Conservation (phyloP, 2,888 invertebrate genomes). For the Netelia melanura region DNA sequence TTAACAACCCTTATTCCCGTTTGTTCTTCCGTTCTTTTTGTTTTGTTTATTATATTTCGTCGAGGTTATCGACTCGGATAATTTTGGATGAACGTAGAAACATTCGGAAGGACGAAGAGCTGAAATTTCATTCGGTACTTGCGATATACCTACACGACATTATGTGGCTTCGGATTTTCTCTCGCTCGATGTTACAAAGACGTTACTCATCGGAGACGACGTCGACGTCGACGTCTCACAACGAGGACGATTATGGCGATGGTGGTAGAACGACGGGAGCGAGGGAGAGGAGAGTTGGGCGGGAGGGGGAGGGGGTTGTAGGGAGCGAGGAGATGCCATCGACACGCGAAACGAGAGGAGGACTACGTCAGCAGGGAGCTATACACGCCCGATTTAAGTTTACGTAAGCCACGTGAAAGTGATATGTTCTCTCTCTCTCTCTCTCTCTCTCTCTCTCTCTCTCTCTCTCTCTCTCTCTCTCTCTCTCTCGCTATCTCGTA, state of each 20-base stretch:
- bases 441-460: slow-evolving; percentile 8
- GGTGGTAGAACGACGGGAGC: background rate
- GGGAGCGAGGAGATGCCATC: slow-evolving; percentile 64
- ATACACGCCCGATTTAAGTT: slow-evolving; percentile 57
- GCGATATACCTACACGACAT: slow-evolving; percentile 2
- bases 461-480: slow-evolving; percentile 18
- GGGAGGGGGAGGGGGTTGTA: background rate
- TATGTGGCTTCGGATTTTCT: slow-evolving; percentile 42
- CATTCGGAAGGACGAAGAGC: background rate
- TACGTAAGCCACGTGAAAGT: slow-evolving; percentile 62
- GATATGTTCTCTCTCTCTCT: slow-evolving; percentile 34
- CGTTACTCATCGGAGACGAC: slow-evolving; percentile 59
- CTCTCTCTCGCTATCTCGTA: background rate
- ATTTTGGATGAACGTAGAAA: background rate
- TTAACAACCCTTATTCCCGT: background rate
- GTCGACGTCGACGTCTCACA: slow-evolving; percentile 32
- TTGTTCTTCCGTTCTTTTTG: background rate
- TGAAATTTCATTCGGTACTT: slow-evolving; percentile 39
- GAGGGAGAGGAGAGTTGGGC: background rate
- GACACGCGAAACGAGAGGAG: slow-evolving; percentile 65
- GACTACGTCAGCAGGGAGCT: slow-evolving; percentile 56
- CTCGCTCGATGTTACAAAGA: slow-evolving; percentile 59
- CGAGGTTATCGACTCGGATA: background rate
- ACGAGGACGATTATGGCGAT: slow-evolving; percentile 23
- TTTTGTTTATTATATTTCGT: background rate